These are phyloP conservation scores for Onthophagus sagittarius DNA, from an alignment of 2,888 invertebrate species.

Conservation along the genomic window DNA sequence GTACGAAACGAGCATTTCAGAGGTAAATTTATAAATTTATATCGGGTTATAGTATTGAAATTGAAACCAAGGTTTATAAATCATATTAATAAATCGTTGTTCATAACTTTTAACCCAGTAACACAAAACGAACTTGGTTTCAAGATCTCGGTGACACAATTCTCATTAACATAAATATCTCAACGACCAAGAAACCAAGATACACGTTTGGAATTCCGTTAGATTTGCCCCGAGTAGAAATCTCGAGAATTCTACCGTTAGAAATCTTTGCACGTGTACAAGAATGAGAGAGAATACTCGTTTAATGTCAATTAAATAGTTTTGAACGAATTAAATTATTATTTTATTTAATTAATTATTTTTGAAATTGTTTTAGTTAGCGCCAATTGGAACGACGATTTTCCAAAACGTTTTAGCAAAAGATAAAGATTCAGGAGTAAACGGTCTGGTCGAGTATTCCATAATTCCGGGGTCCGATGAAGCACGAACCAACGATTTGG, in stretches of 20 bases:
- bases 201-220: not conserved
- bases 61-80: no score
- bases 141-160: not conserved
- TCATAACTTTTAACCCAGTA: not conserved
- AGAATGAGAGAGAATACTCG: not conserved
- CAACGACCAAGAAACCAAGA: not conserved
- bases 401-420: slow-evolving; percentile 76
- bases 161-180: not conserved
- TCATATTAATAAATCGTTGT: no score
- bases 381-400: slow-evolving; percentile 80
- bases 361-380: slow-evolving; percentile 59
- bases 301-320: not conserved
- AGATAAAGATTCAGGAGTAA: slow-evolving; percentile 84
- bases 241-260: not conserved
- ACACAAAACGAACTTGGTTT: not conserved
- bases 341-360: not conserved
- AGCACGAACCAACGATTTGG: slow-evolving; percentile 50
- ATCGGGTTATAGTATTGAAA: not conserved
- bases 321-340: not conserved
- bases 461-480: slow-evolving; percentile 64
- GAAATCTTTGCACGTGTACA: not conserved
- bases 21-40: slow-evolving; percentile 57
- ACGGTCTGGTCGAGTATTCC: slow-evolving; percentile 83
- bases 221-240: not conserved
- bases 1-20: slow-evolving; percentile 79